Conservation (phyloP, 2,888 invertebrate species). For the Eudemis profundana region DNA sequence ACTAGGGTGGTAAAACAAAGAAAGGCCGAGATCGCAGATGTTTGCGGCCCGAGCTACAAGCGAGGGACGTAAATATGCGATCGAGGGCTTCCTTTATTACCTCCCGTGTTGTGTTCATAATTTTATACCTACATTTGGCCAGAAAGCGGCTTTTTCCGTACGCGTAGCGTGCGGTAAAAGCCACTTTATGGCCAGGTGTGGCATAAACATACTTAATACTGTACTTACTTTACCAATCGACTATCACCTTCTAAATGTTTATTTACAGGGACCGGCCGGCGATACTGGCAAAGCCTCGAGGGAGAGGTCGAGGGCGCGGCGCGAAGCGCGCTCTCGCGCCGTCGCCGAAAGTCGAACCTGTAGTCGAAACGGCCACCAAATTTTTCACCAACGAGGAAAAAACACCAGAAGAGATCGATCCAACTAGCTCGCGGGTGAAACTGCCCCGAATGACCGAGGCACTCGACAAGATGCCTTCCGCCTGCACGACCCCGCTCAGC, state of each 20-base stretch:
- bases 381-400: conserved; percentile 53
- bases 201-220: no score
- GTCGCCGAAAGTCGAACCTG: conserved; percentile 53
- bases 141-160: no score
- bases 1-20: no score
- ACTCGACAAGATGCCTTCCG: conserved; percentile 71
- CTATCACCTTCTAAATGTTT: not conserved
- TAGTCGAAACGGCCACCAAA: conserved; percentile 53
- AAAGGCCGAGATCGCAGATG: no score
- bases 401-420: conserved; percentile 64
- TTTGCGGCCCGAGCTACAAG: no score
- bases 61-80: no score
- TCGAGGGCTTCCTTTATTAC: no score
- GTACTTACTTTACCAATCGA: not conserved
- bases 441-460: conserved; percentile 80
- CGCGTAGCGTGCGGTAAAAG: no score
- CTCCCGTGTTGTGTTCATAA: no score
- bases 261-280: conserved; percentile 73
- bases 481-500: conserved; percentile 69
- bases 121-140: not conserved
- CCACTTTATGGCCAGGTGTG: no score
- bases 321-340: conserved; percentile 50
- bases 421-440: conserved; percentile 77
- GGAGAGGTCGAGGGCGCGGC: conserved; percentile 74
- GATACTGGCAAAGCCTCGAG: conserved; percentile 69